These are phyloP conservation scores for Lasiommata megera DNA, from an alignment of 2,888 invertebrate genomes.

Conservation along the genomic window DNA sequence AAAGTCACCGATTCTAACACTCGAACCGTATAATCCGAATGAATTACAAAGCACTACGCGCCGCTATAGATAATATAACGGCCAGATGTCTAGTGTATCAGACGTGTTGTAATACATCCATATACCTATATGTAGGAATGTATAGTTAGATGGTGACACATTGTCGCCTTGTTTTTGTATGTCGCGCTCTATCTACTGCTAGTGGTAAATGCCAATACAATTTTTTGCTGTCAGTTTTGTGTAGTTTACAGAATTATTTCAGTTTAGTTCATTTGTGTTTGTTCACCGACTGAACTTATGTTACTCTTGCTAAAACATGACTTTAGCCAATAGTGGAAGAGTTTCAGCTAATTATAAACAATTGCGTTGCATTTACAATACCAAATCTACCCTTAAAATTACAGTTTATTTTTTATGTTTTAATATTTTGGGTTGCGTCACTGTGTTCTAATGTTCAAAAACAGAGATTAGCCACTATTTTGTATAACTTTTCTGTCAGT, in stretches of 20 bases:
- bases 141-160: no score
- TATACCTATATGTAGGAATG: no score
- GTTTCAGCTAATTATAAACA: neutral
- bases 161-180: no score
- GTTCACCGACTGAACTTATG: neutral
- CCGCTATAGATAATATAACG: no score
- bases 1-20: no score
- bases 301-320: neutral
- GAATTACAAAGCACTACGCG: no score
- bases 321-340: neutral
- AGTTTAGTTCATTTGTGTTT: neutral
- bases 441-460: neutral
- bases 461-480: neutral
- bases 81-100: no score
- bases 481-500: neutral
- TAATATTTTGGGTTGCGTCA: neutral
- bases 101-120: no score
- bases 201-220: neutral
- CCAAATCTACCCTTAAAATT: neutral
- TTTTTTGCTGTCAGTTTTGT: neutral
- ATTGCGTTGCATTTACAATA: neutral
- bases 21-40: no score
- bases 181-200: no score
- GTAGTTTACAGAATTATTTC: neutral
- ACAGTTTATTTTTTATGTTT: neutral